These are phyloP conservation scores for Tichodroma muraria DNA, from an alignment of 2,113 vertebrate genomes.

Conservation along the genomic window DNA sequence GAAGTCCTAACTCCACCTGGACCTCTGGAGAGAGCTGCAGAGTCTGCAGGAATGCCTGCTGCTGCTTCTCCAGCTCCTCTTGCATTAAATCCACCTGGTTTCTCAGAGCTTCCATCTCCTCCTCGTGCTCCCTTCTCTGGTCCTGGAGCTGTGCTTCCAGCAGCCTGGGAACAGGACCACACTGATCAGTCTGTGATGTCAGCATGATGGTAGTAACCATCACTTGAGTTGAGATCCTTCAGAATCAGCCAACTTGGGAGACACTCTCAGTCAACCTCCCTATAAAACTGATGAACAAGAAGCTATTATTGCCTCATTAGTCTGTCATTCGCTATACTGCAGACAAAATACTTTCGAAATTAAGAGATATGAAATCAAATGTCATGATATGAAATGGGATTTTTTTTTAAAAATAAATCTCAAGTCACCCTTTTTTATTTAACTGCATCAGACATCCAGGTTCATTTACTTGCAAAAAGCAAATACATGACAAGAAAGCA, in stretches of 20 bases:
- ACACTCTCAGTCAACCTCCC: background rate
- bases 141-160: constrained; percentile 89
- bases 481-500: background rate
- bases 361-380: background rate
- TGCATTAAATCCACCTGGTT: constrained; percentile 77
- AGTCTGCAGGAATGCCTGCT: constrained; percentile 80
- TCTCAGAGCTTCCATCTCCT: constrained; percentile 77
- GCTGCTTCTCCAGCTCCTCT: constrained; percentile 84
- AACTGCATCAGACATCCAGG: background rate
- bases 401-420: background rate
- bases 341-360: background rate
- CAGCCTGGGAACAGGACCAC: constrained; percentile 66
- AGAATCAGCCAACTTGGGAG: background rate
- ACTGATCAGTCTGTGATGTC: background rate
- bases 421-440: background rate
- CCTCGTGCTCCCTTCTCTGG: constrained; percentile 75
- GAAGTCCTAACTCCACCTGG: constrained; percentile 86
- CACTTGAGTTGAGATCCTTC: background rate
- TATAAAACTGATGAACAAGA: background rate
- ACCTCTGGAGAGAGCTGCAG: constrained; percentile 82
- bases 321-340: background rate
- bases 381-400: too few relatives aligned
- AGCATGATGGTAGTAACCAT: background rate
- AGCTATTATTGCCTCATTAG: background rate
- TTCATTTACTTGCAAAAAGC: background rate